phyloP scores from a whole-genome alignment of 2,888 invertebrate species.

The Pecten maximus region DNA sequence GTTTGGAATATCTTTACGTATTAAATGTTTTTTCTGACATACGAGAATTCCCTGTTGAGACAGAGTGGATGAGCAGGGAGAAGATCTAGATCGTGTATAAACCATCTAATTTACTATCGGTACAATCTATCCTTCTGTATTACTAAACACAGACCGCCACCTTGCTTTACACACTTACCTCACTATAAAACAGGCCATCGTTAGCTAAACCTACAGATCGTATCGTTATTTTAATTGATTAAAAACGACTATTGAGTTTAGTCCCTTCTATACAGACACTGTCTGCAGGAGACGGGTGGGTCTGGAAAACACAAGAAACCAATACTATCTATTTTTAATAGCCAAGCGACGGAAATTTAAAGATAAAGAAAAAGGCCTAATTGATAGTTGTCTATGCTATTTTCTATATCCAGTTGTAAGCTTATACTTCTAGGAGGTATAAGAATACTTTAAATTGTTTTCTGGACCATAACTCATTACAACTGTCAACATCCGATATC shows the following conservation, averaged over 20 bases:
- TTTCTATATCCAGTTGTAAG: constrained; percentile 4
- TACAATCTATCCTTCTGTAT: background rate
- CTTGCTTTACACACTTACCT: background rate
- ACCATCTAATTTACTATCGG: background rate
- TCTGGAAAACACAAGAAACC: background rate
- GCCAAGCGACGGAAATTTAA: constrained; percentile 16
- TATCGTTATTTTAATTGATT: constrained; percentile 12
- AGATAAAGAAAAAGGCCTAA: constrained; percentile 1
- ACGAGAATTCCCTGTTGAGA: background rate
- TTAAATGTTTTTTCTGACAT: background rate
- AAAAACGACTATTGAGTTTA: constrained; percentile 25
- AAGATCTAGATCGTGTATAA: background rate
- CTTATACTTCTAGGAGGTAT: background rate
- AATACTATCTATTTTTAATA: constrained; percentile 30
- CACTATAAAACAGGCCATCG: constrained; percentile 28
- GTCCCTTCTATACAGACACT: background rate
- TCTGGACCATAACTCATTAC: background rate
- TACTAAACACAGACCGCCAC: background rate
- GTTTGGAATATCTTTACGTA: background rate
- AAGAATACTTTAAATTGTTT: constrained; percentile 33
- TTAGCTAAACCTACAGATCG: background rate
- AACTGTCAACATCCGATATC: constrained; percentile 8
- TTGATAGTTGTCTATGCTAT: constrained; percentile 2
- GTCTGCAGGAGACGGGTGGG: constrained; percentile 10
- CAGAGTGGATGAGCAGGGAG: background rate